These are phyloP conservation scores for Chiloscyllium punctatum DNA, from an alignment of 2,797 vertebrate species.

Conservation along the genomic window DNA sequence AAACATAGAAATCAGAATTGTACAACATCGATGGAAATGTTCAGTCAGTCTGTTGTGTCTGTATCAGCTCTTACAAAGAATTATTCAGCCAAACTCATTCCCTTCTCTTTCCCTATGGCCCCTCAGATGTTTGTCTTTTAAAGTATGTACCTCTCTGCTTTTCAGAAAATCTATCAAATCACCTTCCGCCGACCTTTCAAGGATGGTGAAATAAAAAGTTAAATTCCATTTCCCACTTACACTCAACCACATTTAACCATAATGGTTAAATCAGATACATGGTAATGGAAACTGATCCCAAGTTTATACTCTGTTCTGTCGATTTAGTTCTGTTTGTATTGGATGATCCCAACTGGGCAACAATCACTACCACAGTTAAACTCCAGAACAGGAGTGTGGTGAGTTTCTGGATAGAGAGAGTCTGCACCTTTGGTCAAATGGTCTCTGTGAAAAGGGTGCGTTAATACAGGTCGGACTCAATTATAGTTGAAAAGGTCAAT, in stretches of 20 bases:
- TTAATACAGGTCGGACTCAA: not conserved
- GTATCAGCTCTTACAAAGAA: not conserved
- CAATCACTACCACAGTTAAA: not conserved
- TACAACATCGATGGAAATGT: not conserved
- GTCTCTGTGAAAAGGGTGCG: not conserved
- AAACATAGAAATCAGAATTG: not conserved
- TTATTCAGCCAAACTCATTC: not conserved
- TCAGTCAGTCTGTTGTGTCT: not conserved
- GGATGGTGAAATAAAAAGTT: not conserved
- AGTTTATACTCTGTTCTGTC: not conserved
- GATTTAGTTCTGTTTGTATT: not conserved
- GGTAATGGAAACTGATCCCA: not conserved
- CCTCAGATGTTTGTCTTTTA: not conserved
- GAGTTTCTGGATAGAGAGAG: not conserved
- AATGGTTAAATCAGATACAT: not conserved
- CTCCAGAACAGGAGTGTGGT: not conserved
- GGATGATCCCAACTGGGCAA: not conserved
- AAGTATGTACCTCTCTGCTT: not conserved
- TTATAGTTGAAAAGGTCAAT: not conserved
- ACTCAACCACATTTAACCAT: no score
- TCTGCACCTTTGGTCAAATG: not conserved
- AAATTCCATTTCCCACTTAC: not conserved
- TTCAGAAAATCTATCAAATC: not conserved
- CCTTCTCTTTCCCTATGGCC: not conserved
- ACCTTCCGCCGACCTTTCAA: not conserved